These are phyloP conservation scores for Hipparchia semele DNA, from an alignment of 2,888 invertebrate genomes.

Conservation along the genomic window DNA sequence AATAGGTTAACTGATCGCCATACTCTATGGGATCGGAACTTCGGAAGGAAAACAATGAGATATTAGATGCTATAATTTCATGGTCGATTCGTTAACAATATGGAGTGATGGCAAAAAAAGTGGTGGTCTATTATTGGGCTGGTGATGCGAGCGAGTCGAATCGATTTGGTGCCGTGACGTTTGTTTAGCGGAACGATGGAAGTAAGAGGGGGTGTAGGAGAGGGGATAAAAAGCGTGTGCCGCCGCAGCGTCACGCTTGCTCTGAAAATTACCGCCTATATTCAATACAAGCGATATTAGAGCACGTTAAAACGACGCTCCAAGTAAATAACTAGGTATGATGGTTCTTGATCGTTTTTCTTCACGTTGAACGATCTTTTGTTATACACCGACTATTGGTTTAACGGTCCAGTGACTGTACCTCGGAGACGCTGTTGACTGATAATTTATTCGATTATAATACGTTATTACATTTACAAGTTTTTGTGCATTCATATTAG, in stretches of 20 bases:
- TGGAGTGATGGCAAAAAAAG: constrained; percentile 70
- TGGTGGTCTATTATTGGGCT: constrained; percentile 72
- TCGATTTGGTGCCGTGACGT: constrained; percentile 80
- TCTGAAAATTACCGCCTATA: constrained; percentile 46
- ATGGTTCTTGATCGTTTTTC: constrained; percentile 48
- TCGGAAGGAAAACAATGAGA: constrained; percentile 68
- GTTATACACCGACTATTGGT: constrained; percentile 42
- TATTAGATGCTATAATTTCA: constrained; percentile 70
- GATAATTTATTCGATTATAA: constrained; percentile 35
- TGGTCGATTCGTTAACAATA: constrained; percentile 75
- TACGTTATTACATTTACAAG: constrained; percentile 21
- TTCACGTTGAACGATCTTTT: constrained; percentile 26
- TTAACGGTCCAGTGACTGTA: constrained; percentile 56
- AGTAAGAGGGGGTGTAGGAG: constrained; percentile 29
- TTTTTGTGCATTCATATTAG: constrained; percentile 11
- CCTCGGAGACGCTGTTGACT: constrained; percentile 33
- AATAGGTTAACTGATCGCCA: constrained; percentile 65
- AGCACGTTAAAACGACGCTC: constrained; percentile 62
- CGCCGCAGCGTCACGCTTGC: constrained; percentile 58
- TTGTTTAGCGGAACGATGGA: constrained; percentile 77
- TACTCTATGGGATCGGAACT: constrained; percentile 63
- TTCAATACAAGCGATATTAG: constrained; percentile 54
- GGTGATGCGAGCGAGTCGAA: constrained; percentile 73
- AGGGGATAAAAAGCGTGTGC: constrained; percentile 56
- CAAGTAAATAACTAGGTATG: constrained; percentile 55